phyloP scores from a whole-genome alignment of 2,888 invertebrate genomes.

The Osedax frankpressi region DNA sequence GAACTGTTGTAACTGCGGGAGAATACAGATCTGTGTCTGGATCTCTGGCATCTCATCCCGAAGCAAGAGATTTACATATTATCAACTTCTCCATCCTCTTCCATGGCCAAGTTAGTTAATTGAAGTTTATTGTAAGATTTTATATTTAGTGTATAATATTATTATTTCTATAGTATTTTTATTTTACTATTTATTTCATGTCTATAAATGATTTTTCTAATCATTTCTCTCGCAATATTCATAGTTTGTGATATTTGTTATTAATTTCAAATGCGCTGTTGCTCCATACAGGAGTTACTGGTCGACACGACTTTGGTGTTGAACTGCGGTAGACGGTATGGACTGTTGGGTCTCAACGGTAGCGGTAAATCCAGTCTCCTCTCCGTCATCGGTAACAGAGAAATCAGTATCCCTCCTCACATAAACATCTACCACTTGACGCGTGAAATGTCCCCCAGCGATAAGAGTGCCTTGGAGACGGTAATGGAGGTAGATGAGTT shows the following conservation, averaged over 20 bases:
- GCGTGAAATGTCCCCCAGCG: constrained; percentile 93
- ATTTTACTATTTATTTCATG: not conserved
- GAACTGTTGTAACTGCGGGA: constrained; percentile 53
- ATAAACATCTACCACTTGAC: constrained; percentile 94
- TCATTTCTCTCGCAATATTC: no score
- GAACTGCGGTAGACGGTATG: constrained; percentile 91
- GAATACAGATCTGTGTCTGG: constrained; percentile 62
- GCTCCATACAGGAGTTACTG: constrained; percentile 72
- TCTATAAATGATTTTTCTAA: not conserved
- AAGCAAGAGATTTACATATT: constrained; percentile 89
- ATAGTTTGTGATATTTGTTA: no score
- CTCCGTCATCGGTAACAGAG: constrained; percentile 73
- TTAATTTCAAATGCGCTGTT: no score
- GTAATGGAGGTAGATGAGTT: constrained; percentile 98
- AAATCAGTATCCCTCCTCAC: constrained; percentile 87
- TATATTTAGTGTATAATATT: no score
- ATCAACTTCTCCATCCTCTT: constrained; percentile 92
- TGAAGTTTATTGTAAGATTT: no score
- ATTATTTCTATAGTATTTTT: not conserved
- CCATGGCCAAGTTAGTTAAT: constrained; percentile 63
- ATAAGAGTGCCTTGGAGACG: constrained; percentile 83
- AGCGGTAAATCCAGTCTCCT: constrained; percentile 92
- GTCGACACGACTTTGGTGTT: constrained; percentile 89
- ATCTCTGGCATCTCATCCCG: constrained; percentile 81
- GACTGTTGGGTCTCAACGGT: constrained; percentile 90